These are phyloP conservation scores for Phylloscopus whistleri DNA, from an alignment of 2,113 vertebrate species.

Conservation along the genomic window DNA sequence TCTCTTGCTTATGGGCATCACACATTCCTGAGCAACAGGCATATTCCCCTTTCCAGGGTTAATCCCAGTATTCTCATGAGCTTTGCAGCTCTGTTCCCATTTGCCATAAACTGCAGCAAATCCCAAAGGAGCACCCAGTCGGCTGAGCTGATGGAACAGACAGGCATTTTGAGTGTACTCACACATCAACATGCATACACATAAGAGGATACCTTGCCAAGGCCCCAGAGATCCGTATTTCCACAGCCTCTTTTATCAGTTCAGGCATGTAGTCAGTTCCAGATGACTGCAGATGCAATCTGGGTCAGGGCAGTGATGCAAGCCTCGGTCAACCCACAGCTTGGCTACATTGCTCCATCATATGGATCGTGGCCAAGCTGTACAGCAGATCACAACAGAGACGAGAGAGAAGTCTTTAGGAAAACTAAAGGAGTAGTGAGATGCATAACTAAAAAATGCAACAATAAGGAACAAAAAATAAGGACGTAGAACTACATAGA, in stretches of 20 bases:
- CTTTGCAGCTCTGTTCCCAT: neutral
- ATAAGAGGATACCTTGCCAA: neutral
- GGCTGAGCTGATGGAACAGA: neutral
- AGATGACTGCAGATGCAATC: neutral
- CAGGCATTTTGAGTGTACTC: neutral
- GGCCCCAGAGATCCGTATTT: neutral
- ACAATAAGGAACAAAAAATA: neutral
- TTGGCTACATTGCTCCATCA: neutral
- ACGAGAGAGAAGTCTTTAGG: neutral
- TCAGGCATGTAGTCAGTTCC: neutral
- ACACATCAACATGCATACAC: neutral
- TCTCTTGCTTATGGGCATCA: neutral
- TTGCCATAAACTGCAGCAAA: neutral
- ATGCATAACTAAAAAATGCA: neutral
- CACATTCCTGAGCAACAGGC: neutral
- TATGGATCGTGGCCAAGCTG: neutral
- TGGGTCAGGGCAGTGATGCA: neutral
- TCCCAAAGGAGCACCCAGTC: neutral
- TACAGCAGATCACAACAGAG: neutral
- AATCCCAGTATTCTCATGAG: neutral
- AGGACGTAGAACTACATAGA: neutral
- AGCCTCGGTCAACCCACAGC: neutral
- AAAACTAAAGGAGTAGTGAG: neutral
- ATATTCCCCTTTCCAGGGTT: neutral
- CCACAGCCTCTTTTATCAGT: neutral